Evolutionary conservation across 2,113 vertebrate species (phyloP).

Genomic region (Callorhinus ursinus): DNA sequence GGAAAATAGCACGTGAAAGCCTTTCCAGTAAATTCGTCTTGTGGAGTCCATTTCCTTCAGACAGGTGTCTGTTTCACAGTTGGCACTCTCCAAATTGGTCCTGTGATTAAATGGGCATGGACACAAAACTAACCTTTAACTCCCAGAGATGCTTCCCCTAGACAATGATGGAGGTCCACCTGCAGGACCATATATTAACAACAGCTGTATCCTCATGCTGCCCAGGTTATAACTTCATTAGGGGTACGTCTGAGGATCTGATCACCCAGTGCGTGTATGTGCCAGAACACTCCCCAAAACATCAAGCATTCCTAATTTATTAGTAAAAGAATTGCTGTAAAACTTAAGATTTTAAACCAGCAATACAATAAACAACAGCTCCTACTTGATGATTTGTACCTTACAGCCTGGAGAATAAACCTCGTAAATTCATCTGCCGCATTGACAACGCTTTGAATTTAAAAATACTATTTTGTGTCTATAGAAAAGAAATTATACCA

Average conservation of each 20-base stretch:
- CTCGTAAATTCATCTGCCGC: background rate
- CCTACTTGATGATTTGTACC: background rate
- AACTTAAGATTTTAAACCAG: slow-evolving; percentile 19
- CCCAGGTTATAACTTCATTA: background rate
- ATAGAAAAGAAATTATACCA: background rate
- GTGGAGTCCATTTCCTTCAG: slow-evolving; percentile 21
- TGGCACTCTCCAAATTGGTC: slow-evolving; percentile 61
- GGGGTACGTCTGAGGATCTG: background rate
- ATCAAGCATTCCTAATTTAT: background rate
- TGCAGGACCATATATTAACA: background rate
- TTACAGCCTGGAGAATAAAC: background rate
- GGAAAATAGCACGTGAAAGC: background rate
- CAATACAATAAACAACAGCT: background rate
- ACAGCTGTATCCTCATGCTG: background rate
- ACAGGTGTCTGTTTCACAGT: slow-evolving; percentile 53
- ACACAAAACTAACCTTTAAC: slow-evolving; percentile 51
- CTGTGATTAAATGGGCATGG: slow-evolving; percentile 53
- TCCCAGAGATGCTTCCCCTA: background rate
- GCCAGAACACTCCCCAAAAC: background rate
- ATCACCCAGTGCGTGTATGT: background rate
- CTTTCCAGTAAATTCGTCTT: background rate
- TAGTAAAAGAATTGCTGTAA: background rate
- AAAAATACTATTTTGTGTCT: background rate
- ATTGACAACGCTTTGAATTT: background rate
- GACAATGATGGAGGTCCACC: slow-evolving; percentile 31